Evolutionary conservation across 1,140 invertebrate species (phyloP), one percentile per base, ranked within the genome.

Genomic region (Agraylea sexmaculata): DNA sequence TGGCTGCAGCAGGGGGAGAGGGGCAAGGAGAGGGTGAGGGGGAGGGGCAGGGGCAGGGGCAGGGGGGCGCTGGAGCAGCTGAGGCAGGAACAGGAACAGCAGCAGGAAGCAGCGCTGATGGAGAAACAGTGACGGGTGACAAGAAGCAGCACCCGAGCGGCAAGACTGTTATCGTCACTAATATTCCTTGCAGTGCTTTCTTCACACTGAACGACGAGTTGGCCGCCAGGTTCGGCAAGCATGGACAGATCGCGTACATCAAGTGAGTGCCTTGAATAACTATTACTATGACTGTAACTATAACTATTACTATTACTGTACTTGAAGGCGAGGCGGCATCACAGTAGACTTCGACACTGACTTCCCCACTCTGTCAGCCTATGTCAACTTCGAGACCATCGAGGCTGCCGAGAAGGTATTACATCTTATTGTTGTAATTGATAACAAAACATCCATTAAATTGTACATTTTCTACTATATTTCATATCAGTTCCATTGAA

Each of bases 151-250:
- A 42, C 17, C 40, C 40, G 6, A 34, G 40, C 25, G 40, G 40
- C 5, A 36, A 37, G 12, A 42, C 40, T 17, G 33, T 42, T 23
- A 42, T 42, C 25, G 40, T 42, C 3, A 42, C 29, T 13, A 42
- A 42, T 30, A 11, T 42, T n/a, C 40, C 32, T 18, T 17, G 33
- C 25, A 36, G 33, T 20, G 37, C 37, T 32, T 28, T 42, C 12
- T 42, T 42, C 20, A 42, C 40, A 6, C 37, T 23, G n/a, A 31
- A 42, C 21, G 40, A 42, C 12, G 40, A 42, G 19, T 18, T 42
- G n/a, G 15, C 19, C 2, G 22, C 2, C 4, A 8, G 35, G 13
- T 37, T 42, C 23, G 16, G 22, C 2, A 42, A 42, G 37, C 37
- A 42, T 13, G 40, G 40, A 18, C 23, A 35, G 19, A 42, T 42